phyloP scores from a whole-genome alignment of 2,888 invertebrate genomes.

The Eupeodes luniger region DNA sequence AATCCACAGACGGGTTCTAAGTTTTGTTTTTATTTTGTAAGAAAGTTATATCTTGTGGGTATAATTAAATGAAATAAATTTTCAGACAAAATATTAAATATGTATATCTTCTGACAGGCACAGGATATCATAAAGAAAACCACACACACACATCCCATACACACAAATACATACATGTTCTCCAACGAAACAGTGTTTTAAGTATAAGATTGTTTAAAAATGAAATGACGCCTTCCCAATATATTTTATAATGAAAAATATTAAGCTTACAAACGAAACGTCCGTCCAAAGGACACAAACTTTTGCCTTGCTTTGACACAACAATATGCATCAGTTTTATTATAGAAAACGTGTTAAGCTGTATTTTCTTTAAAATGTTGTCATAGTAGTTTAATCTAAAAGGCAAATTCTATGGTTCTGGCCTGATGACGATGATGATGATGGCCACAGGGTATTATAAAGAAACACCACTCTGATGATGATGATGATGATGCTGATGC shows the following conservation, averaged over 20 bases:
- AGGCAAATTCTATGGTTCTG: too few relatives aligned
- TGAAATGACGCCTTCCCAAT: background rate
- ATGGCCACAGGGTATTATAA: too few relatives aligned
- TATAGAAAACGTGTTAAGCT: constrained; percentile 4
- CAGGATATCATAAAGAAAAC: background rate
- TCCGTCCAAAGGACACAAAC: background rate
- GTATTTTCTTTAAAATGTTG: too few relatives aligned
- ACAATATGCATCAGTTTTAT: constrained; percentile 5
- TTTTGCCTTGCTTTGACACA: constrained; percentile 56
- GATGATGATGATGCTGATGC: too few relatives aligned
- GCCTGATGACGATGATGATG: too few relatives aligned
- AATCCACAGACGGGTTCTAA: too few relatives aligned
- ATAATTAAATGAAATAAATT: background rate
- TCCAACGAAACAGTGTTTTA: background rate
- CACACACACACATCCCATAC: too few relatives aligned
- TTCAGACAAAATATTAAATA: too few relatives aligned
- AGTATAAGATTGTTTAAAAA: background rate
- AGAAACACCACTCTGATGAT: too few relatives aligned
- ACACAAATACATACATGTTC: background rate
- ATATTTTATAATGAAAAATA: constrained; percentile 19
- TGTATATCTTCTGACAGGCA: background rate
- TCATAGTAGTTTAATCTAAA: too few relatives aligned
- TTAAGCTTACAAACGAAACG: background rate
- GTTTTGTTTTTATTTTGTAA: too few relatives aligned
- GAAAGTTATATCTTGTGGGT: background rate